Percentiles rank a stretch among this genome's conserved stretches.
Conservation (phyloP, 2,113 vertebrate species). For the Solenodon paradoxus region DNA sequence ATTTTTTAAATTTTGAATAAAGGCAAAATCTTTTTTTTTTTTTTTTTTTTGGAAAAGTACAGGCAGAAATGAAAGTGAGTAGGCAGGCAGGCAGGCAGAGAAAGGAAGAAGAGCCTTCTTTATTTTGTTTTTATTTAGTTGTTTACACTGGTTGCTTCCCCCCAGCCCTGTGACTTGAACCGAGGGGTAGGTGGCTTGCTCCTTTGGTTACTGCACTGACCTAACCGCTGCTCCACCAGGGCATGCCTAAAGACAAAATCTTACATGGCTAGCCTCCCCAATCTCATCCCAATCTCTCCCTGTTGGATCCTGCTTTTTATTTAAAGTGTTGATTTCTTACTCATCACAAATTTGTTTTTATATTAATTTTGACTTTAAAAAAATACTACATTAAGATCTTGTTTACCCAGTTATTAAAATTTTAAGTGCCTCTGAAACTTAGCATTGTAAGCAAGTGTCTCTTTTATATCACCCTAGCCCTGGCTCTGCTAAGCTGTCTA, state of each 20-base stretch:
- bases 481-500: background rate
- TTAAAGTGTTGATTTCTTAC: background rate
- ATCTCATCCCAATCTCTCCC: background rate
- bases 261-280: background rate
- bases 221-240: no score
- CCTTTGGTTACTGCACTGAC: no score
- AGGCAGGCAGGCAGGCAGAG: no score
- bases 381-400: background rate
- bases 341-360: background rate
- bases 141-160: no score
- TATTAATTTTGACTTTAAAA: background rate
- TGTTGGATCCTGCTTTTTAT: background rate
- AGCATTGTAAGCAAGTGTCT: background rate
- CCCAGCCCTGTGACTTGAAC: no score
- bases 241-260: background rate
- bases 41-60: no score
- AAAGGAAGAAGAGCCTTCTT: no score
- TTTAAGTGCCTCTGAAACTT: background rate
- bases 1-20: background rate
- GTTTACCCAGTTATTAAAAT: background rate
- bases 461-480: background rate
- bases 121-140: no score
- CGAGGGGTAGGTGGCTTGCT: no score
- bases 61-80: no score
- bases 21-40: background rate